A percentile compares a stretch with the other conserved stretches of the same genome.
Evolutionary conservation across 2,113 vertebrate genomes (phyloP).

Genomic region (chimpanzee (Pan troglodytes)): DNA sequence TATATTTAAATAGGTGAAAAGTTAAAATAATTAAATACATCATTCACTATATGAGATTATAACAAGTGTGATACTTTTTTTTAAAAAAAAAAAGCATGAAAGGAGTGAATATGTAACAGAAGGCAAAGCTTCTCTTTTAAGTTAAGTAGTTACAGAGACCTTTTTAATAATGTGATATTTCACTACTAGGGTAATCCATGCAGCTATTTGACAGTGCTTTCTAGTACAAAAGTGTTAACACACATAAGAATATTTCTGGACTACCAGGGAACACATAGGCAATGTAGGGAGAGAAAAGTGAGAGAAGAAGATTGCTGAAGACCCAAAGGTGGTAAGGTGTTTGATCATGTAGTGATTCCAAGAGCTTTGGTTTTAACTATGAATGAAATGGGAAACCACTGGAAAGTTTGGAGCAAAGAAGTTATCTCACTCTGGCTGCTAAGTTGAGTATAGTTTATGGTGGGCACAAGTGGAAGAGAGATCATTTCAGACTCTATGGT

Average conservation of each 20-base stretch:
- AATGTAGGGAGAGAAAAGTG: background rate
- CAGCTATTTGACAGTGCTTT: background rate
- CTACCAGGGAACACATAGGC: background rate
- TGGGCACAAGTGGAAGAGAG: background rate
- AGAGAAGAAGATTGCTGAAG: background rate
- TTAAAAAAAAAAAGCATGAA: background rate
- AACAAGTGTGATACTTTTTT: background rate
- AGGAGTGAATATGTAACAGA: background rate
- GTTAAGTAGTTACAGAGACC: background rate
- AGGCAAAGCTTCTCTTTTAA: background rate
- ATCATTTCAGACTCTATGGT: background rate
- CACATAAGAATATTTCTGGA: background rate
- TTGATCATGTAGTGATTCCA: background rate
- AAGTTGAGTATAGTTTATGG: background rate
- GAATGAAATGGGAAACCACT: background rate
- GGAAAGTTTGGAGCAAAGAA: background rate
- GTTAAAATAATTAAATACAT: background rate
- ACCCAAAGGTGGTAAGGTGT: rapidly evolving
- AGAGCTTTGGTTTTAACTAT: background rate
- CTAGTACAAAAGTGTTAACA: background rate
- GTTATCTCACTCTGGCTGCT: background rate
- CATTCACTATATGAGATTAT: background rate
- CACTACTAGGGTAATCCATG: background rate
- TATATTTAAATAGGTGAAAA: background rate
- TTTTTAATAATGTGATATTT: background rate